A percentile compares a stretch with the other conserved stretches of the same genome.
Conservation (phyloP, 2,797 vertebrate species). For the Ctenochaetus hawaiiensis region DNA sequence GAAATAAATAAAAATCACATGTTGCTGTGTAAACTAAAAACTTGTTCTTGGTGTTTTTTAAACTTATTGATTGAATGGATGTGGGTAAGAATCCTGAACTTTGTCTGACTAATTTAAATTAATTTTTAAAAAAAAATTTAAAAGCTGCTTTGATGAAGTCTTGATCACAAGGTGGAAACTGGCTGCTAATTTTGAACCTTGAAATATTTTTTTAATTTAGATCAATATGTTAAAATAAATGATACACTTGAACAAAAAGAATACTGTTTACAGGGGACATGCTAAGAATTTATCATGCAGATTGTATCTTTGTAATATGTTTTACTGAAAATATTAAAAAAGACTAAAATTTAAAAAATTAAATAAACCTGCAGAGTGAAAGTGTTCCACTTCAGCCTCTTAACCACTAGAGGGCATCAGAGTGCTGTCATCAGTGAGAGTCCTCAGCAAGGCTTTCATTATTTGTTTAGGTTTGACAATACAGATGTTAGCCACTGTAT, state of each 20-base stretch:
- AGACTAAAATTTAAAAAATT: too few relatives aligned
- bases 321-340: background rate
- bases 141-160: background rate
- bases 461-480: background rate
- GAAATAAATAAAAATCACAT: slow-evolving; percentile 71
- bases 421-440: background rate
- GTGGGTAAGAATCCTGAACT: background rate
- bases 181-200: background rate
- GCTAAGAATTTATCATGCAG: too few relatives aligned
- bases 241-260: background rate
- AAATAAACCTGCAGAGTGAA: too few relatives aligned
- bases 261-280: background rate
- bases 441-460: background rate
- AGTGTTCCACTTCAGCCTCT: background rate
- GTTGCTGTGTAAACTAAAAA: slow-evolving; percentile 69
- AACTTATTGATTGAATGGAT: background rate
- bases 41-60: slow-evolving; percentile 17
- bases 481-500: background rate
- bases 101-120: background rate
- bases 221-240: background rate
- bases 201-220: too few relatives aligned
- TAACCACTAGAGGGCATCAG: slow-evolving; percentile 52
- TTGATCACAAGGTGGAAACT: background rate
- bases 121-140: too few relatives aligned
- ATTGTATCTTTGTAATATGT: background rate